Conservation (phyloP, 2,113 vertebrate species). For the Varanus salvator region DNA sequence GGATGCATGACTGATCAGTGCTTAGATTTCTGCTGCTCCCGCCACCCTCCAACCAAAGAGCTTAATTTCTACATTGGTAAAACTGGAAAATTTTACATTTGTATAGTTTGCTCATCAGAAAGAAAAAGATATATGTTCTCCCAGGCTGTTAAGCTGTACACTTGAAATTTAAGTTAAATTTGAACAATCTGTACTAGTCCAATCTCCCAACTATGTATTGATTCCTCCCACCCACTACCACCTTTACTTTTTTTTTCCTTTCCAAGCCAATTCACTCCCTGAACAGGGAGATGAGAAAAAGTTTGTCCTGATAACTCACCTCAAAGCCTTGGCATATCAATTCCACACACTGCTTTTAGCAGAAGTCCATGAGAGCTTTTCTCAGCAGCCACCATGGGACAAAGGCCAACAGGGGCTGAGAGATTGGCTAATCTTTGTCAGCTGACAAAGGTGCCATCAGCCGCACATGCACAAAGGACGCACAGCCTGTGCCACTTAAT, state of each 20-base stretch:
- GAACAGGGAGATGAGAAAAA: not conserved
- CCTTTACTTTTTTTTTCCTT: not conserved
- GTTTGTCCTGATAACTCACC: not conserved
- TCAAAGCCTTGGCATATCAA: not conserved
- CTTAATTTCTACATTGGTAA: not conserved
- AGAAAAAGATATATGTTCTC: not conserved
- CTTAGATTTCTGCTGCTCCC: not conserved
- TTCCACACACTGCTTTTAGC: not conserved
- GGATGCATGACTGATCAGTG: not conserved
- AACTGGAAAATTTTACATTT: not conserved
- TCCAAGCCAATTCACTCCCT: not conserved
- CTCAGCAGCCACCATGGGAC: not conserved
- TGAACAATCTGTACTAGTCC: not conserved
- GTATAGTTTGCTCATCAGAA: not conserved
- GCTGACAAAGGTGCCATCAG: not conserved
- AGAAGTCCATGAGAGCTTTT: not conserved
- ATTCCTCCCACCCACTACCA: not conserved
- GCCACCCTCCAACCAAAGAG: not conserved
- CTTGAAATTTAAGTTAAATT: not conserved
- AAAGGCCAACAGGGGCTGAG: not conserved
- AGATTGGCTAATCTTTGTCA: not conserved
- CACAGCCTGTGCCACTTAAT: not conserved
- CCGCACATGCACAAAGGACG: not conserved
- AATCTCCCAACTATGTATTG: not conserved
- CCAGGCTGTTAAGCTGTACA: not conserved